These are phyloP conservation scores for Eilema caniola DNA, from an alignment of 2,888 invertebrate genomes.

Conservation along the genomic window DNA sequence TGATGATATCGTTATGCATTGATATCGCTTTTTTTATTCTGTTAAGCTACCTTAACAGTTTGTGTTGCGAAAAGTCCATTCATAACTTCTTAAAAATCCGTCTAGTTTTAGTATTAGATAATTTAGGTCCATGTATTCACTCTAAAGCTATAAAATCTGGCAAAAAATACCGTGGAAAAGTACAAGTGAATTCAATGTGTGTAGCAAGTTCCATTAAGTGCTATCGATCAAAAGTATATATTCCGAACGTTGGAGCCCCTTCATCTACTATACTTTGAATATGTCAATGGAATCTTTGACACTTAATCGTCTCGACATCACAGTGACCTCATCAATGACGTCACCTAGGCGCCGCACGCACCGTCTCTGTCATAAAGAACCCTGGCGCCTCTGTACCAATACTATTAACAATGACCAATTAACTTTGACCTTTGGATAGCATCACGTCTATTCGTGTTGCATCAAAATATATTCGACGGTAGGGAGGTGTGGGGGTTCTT, in stretches of 20 bases:
- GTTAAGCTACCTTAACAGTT: no score
- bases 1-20: background rate
- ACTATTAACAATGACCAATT: constrained; percentile 57
- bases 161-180: no score
- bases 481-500: constrained; percentile 37
- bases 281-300: constrained; percentile 37
- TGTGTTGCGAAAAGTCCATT: no score
- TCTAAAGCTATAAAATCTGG: no score
- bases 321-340: constrained; percentile 59
- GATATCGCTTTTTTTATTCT: no score
- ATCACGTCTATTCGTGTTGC: constrained; percentile 36
- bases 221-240: no score
- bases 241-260: no score
- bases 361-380: constrained; percentile 67
- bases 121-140: no score
- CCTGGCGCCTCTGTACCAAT: constrained; percentile 62
- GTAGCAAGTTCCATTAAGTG: no score
- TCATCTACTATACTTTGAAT: constrained; percentile 32
- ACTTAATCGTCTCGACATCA: constrained; percentile 45
- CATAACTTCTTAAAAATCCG: no score
- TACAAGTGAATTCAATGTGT: no score
- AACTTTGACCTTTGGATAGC: constrained; percentile 39
- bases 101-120: no score
- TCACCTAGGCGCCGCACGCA: constrained; percentile 69
- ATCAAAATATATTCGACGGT: constrained; percentile 29